Evolutionary conservation across 37 sponge, comb jelly and placozoan species (phyloP).

Genomic region (Agelas oroides): DNA sequence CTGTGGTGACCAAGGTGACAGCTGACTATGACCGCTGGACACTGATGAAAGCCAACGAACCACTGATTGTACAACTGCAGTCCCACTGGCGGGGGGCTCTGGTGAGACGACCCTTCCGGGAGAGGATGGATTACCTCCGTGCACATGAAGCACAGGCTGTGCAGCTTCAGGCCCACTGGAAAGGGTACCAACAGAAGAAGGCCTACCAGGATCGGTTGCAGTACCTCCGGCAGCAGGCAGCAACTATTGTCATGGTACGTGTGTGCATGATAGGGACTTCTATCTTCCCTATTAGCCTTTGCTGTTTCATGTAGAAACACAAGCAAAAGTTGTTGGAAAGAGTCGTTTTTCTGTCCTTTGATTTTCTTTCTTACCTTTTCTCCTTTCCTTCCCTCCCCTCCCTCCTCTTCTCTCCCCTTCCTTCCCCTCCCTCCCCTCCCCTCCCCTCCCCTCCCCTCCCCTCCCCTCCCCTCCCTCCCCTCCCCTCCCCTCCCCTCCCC

Average conservation of each 20-base stretch:
- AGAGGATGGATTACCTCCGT: constrained; percentile 72
- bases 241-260: constrained; percentile 72
- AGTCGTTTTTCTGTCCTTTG: too few relatives aligned
- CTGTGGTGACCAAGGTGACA: constrained; percentile 88
- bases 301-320: too few relatives aligned
- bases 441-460: too few relatives aligned
- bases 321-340: too few relatives aligned
- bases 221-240: constrained; percentile 75
- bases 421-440: too few relatives aligned
- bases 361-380: too few relatives aligned
- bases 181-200: constrained; percentile 70
- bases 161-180: constrained; percentile 75
- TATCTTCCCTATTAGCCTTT: neutral
- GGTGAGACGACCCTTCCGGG: constrained; percentile 66
- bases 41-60: constrained; percentile 91
- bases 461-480: too few relatives aligned
- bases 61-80: constrained; percentile 85
- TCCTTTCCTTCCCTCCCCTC: too few relatives aligned
- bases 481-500: too few relatives aligned
- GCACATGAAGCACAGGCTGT: constrained; percentile 61
- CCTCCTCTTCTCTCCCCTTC: too few relatives aligned
- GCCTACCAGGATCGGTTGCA: constrained; percentile 78
- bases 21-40: constrained; percentile 93
- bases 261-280: too few relatives aligned
- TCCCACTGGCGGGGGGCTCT: constrained; percentile 77